phyloP scores from a whole-genome alignment of 1,140 invertebrate genomes.

The Tyrophagus putrescentiae region DNA sequence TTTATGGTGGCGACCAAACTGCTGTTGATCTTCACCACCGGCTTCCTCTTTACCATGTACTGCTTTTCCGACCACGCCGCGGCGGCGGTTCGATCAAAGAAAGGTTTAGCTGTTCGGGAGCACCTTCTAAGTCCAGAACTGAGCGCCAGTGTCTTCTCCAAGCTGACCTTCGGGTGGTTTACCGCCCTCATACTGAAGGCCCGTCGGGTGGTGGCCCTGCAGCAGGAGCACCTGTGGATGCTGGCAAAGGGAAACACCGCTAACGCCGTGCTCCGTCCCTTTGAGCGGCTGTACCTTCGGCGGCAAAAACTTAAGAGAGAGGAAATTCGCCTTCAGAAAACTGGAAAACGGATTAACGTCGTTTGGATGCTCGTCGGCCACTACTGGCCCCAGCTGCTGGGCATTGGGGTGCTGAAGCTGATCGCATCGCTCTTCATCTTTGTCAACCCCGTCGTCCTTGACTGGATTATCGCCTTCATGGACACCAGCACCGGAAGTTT shows the following conservation, averaged over 20 bases:
- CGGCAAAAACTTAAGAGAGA: background rate
- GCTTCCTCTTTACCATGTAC: background rate
- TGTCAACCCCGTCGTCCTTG: constrained; percentile 52
- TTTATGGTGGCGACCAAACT: background rate
- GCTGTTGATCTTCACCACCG: background rate
- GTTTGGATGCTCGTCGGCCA: background rate
- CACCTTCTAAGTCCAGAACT: constrained; percentile 51
- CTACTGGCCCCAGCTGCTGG: constrained; percentile 46
- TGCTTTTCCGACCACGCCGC: background rate
- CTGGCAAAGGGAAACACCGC: background rate
- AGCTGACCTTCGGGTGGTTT: constrained; percentile 82
- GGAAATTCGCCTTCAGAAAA: background rate
- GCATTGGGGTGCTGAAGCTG: constrained; percentile 59
- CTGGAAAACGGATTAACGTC: constrained; percentile 4
- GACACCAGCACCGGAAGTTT: background rate
- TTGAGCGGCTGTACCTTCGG: background rate
- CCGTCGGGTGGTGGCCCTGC: background rate
- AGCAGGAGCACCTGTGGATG: constrained; percentile 5
- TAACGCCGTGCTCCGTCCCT: background rate
- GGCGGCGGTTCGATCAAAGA: background rate
- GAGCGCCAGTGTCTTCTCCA: constrained; percentile 66
- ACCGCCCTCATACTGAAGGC: constrained; percentile 36
- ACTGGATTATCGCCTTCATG: constrained; percentile 20
- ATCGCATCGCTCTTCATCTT: constrained; percentile 71
- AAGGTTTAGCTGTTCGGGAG: too few relatives aligned